Evolutionary conservation across 2,113 vertebrate genomes (phyloP).

Genomic region (Pseudorectes ferrugineus): DNA sequence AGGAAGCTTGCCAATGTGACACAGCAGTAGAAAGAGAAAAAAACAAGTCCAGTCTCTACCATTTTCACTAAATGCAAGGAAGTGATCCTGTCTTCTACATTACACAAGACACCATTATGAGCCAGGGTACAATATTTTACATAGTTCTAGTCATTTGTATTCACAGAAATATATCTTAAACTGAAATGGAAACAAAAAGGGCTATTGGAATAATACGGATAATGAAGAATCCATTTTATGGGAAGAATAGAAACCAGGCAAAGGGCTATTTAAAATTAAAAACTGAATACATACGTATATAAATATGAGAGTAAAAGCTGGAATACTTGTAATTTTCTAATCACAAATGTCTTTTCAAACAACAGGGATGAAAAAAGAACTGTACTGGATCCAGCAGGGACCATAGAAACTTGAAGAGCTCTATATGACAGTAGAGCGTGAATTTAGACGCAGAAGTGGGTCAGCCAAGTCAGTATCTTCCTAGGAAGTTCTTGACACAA

Average conservation of each 20-base stretch:
- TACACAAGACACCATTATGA: neutral
- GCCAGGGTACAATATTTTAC: neutral
- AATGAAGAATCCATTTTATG: neutral
- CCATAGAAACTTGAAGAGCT: neutral
- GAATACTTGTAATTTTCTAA: neutral
- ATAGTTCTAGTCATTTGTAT: neutral
- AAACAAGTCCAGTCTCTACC: neutral
- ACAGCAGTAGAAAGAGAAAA: neutral
- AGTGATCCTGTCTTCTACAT: neutral
- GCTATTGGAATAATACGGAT: neutral
- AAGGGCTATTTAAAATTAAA: neutral
- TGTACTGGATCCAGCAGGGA: neutral
- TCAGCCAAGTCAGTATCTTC: neutral
- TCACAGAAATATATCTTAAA: neutral
- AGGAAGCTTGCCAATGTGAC: neutral
- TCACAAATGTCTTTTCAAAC: neutral
- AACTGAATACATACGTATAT: neutral
- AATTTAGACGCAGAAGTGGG: neutral
- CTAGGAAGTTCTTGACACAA: neutral
- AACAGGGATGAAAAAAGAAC: neutral
- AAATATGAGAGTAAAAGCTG: neutral
- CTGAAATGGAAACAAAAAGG: neutral
- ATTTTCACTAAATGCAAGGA: neutral
- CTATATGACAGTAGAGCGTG: neutral
- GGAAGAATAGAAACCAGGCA: neutral